Conservation (phyloP, 2,888 invertebrate species). For the Liopterus haemorrhoidalis region DNA sequence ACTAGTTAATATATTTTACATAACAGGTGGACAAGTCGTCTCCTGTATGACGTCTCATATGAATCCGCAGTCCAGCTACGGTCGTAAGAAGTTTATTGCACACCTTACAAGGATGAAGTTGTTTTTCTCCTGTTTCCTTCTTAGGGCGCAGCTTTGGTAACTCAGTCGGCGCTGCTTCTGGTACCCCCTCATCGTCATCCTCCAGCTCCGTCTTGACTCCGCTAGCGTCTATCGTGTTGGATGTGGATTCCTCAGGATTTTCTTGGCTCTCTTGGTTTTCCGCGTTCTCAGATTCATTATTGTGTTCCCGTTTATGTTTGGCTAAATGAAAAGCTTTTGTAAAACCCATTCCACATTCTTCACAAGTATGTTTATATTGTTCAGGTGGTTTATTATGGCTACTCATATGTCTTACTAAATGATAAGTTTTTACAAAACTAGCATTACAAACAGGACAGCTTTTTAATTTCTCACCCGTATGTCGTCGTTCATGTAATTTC, state of each 20-base stretch:
- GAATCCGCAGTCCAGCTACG: constrained; percentile 44
- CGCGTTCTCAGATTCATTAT: constrained; percentile 19
- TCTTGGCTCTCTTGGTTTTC: constrained; percentile 9
- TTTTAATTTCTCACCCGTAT: constrained; percentile 41
- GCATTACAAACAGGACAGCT: constrained; percentile 40
- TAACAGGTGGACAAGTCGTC: constrained; percentile 37
- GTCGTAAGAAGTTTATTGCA: constrained; percentile 39
- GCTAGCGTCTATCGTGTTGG: constrained; percentile 1
- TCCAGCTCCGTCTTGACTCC: constrained; percentile 15
- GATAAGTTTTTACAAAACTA: constrained; percentile 41
- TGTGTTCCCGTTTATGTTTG: constrained; percentile 35
- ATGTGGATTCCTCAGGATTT: constrained; percentile 14
- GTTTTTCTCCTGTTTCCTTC: constrained; percentile 13
- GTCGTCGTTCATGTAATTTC: constrained; percentile 40
- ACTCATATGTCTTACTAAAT: constrained; percentile 41
- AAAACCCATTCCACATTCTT: constrained; percentile 36
- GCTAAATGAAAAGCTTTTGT: constrained; percentile 32
- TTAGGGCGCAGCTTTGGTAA: constrained; percentile 18
- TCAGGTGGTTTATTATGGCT: constrained; percentile 37
- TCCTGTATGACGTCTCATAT: constrained; percentile 63
- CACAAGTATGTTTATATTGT: constrained; percentile 32
- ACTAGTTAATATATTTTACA: constrained; percentile 30
- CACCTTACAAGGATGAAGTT: constrained; percentile 35
- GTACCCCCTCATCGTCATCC: constrained; percentile 8
- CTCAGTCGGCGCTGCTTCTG: constrained; percentile 8